These are phyloP conservation scores for Cheiracanthium punctorium DNA, from an alignment of 2,888 invertebrate genomes.

Conservation along the genomic window DNA sequence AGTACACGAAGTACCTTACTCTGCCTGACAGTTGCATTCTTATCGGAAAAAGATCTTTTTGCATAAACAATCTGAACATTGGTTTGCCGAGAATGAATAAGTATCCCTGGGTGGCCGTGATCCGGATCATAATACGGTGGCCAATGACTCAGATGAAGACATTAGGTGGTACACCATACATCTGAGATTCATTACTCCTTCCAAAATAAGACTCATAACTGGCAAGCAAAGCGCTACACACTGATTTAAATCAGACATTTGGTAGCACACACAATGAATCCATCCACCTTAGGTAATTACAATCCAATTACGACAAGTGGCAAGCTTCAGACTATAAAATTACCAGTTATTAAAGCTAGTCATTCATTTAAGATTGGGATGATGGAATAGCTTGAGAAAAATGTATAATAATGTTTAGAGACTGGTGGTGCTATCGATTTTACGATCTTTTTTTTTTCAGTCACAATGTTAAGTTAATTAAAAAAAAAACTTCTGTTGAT, in stretches of 20 bases:
- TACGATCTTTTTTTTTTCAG: too few relatives aligned
- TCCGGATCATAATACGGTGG: slow-evolving; percentile 36
- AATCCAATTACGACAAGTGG: background rate
- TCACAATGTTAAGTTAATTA: too few relatives aligned
- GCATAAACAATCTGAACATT: slow-evolving; percentile 10
- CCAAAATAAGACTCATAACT: too few relatives aligned
- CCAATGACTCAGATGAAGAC: slow-evolving; percentile 36
- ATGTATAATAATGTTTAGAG: too few relatives aligned
- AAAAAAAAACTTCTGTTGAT: too few relatives aligned
- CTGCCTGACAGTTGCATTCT: background rate
- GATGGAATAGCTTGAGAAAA: too few relatives aligned
- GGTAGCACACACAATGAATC: background rate
- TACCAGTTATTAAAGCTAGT: too few relatives aligned
- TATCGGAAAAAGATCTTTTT: background rate
- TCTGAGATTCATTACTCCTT: too few relatives aligned
- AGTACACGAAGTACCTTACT: background rate
- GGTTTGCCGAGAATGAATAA: background rate
- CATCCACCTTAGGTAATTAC: background rate
- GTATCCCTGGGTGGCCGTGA: slow-evolving; percentile 1
- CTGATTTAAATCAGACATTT: background rate
- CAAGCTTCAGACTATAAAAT: too few relatives aligned
- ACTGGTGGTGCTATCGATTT: too few relatives aligned
- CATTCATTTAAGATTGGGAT: too few relatives aligned
- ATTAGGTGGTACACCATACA: slow-evolving; percentile 18
- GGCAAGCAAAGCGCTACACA: background rate